Evolutionary conservation across 2,888 invertebrate genomes (phyloP).

Genomic region (Nephrocerus scutellatus): DNA sequence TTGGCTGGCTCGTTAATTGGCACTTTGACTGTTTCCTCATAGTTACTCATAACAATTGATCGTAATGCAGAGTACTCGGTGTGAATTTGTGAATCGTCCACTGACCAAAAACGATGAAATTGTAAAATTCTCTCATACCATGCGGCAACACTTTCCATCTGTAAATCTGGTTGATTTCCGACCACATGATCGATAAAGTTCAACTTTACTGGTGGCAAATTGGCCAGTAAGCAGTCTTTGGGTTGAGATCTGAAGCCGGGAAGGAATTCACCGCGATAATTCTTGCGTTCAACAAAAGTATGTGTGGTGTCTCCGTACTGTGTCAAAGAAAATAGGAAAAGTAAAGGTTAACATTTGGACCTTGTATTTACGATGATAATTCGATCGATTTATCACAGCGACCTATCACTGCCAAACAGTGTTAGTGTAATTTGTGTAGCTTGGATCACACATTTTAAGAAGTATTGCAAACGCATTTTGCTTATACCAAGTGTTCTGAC

Average conservation of each 20-base stretch:
- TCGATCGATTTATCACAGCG: neutral
- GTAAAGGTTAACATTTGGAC: constrained; percentile 7
- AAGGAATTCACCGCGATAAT: constrained; percentile 77
- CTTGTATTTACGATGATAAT: constrained; percentile 1
- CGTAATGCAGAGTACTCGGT: constrained; percentile 95
- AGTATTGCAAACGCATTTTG: too few species aligned
- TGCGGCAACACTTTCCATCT: constrained; percentile 82
- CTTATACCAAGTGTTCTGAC: too few species aligned
- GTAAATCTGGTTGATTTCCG: constrained; percentile 89
- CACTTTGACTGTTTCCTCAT: constrained; percentile 90
- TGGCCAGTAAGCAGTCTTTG: constrained; percentile 56
- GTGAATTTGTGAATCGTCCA: constrained; percentile 92
- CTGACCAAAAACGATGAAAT: constrained; percentile 90
- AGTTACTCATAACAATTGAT: constrained; percentile 95
- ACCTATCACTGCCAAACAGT: neutral
- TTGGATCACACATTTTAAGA: neutral
- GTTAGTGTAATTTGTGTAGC: neutral
- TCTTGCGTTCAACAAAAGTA: constrained; percentile 81
- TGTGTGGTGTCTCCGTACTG: constrained; percentile 97
- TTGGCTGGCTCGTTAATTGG: constrained; percentile 96
- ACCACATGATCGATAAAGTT: constrained; percentile 95
- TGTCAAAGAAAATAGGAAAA: constrained; percentile 8
- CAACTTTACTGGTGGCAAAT: constrained; percentile 63
- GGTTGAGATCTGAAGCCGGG: constrained; percentile 65
- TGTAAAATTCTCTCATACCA: constrained; percentile 67